Percentiles rank a stretch among this genome's conserved stretches.
Conservation (phyloP, 2,888 invertebrate species). For the Tholera decimalis region DNA sequence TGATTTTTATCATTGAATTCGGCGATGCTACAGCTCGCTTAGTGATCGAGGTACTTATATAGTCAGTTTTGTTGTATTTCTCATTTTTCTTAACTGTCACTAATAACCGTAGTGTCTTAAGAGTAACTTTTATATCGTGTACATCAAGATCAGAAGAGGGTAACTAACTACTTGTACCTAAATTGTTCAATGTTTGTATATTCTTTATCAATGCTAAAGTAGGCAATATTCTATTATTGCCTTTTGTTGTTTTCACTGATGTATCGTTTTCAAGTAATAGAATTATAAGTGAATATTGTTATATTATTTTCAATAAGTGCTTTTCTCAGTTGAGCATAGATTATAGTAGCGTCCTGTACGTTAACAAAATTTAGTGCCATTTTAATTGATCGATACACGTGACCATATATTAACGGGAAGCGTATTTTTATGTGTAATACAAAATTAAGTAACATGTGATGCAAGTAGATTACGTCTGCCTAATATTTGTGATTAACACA, state of each 20-base stretch:
- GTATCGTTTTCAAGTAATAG: constrained; percentile 33
- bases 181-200: constrained; percentile 62
- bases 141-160: constrained; percentile 53
- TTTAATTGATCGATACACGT: constrained; percentile 79
- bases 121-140: constrained; percentile 61
- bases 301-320: constrained; percentile 54
- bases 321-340: constrained; percentile 59
- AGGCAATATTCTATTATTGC: constrained; percentile 38
- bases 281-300: constrained; percentile 38
- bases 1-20: constrained; percentile 59
- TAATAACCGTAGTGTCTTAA: constrained; percentile 55
- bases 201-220: constrained; percentile 40
- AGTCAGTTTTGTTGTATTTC: constrained; percentile 63
- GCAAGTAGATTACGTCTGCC: constrained; percentile 60
- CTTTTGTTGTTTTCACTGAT: constrained; percentile 39
- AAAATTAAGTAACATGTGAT: constrained; percentile 59
- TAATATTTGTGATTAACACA: constrained; percentile 82
- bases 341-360: constrained; percentile 67
- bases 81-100: constrained; percentile 47
- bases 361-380: constrained; percentile 88
- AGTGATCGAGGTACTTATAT: constrained; percentile 65
- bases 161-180: constrained; percentile 69
- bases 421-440: constrained; percentile 59
- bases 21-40: constrained; percentile 49
- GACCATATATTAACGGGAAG: constrained; percentile 67